Evolutionary conservation across 2,113 vertebrate genomes (phyloP).

Genomic region (Panurus biarmicus): DNA sequence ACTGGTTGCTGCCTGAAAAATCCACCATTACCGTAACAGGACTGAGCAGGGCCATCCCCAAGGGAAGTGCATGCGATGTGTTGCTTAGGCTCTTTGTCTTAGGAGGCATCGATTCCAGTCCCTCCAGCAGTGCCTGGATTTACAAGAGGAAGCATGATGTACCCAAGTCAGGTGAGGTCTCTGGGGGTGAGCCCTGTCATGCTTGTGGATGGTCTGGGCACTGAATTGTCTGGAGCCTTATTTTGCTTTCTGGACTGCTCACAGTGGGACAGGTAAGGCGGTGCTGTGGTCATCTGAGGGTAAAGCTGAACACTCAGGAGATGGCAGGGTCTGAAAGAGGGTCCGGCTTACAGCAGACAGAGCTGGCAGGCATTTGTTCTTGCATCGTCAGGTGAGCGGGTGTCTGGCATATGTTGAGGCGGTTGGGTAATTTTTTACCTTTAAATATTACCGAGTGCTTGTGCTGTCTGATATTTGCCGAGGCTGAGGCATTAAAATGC

Average conservation of each 20-base stretch:
- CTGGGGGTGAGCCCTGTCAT: neutral
- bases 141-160: neutral
- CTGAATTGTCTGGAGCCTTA: neutral
- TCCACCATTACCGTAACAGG: neutral
- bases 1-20: neutral
- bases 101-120: neutral
- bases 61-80: rapidly evolving
- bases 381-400: neutral
- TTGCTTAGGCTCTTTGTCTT: neutral
- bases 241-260: neutral
- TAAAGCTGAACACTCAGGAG: neutral
- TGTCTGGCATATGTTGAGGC: neutral
- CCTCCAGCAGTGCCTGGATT: neutral
- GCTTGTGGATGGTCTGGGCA: neutral
- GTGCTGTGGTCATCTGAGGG: neutral
- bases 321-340: neutral
- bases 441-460: neutral
- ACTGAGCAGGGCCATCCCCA: neutral
- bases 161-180: neutral
- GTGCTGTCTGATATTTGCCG: neutral
- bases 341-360: neutral
- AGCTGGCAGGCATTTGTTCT: neutral
- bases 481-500: slow-evolving; percentile 9
- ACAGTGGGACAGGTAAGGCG: neutral
- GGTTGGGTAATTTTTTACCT: neutral